Base-by-base conservation (phyloP, 1,140 invertebrate species). In the Heterodera schachtii region DNA sequence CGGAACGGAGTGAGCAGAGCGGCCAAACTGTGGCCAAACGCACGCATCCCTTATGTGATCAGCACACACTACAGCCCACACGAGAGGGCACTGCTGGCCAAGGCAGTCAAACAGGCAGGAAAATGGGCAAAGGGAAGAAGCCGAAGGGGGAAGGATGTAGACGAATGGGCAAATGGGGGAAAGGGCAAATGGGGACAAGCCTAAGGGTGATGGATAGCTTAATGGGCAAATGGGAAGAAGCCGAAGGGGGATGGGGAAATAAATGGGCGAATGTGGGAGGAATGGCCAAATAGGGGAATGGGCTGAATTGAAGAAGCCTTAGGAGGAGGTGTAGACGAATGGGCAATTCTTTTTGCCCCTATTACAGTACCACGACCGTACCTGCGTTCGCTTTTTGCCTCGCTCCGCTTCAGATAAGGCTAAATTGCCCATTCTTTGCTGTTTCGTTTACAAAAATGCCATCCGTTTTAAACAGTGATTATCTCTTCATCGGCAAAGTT, bases 401-500 rank as follows among this genome's bases (percentile, higher is more conserved):
- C 49, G 88, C 79, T 52, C 83, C n/a, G 57, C 79, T 11, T 85
- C 84, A 31, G 89, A 89, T 70, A 64, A 64, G 70, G 21, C 4
- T 41, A n/a, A 19, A n/a, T 19, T 57, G n/a, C 13, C 41, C n/a
- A 73, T n/a, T 21, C 49, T 73, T 19, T 52, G 6, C 0, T 8
- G 0, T 8, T 8, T 52, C 11, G 49, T 31, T 31, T 31, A 31
- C 31, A 16, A 41, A 41, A 71, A 19, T 71, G n/a, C 67, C 49
- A 16, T 49, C 43, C 21, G 43, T 78, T 69, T 69, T n/a, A 69
- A 49, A 78, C 76, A 79, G 82, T 16, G 88, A 89, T 74, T 89
- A 90, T 75, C 78, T 89, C 9, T 90, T 90, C 75, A 89, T 89
- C 81, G 89, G 89, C 64, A 89, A 89, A 81, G 89, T 90, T 44